A percentile compares a stretch with the other conserved stretches of the same genome.
Evolutionary conservation across 2,797 vertebrate genomes (phyloP).

Genomic region (Lutjanus argentimaculatus): DNA sequence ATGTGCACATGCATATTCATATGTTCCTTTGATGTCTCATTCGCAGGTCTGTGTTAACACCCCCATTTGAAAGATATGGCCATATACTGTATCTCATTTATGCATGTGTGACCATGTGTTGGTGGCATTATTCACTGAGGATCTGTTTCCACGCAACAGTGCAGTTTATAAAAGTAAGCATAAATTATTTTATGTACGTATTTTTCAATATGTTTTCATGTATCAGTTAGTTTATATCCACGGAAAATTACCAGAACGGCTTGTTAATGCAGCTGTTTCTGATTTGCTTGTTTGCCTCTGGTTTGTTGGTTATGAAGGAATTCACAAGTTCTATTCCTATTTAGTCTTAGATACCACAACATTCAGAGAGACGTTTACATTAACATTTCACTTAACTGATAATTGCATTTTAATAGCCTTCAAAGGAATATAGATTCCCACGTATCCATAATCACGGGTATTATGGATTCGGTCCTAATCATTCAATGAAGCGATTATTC

Average conservation of each 20-base stretch:
- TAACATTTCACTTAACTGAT: neutral
- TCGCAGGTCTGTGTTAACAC: constrained; percentile 48
- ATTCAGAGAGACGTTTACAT: neutral
- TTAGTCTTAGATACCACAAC: neutral
- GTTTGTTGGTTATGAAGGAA: constrained; percentile 1
- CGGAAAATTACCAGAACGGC: constrained; percentile 4
- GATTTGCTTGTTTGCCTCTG: neutral
- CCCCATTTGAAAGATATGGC: constrained; percentile 48
- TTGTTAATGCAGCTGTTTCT: constrained; percentile 2
- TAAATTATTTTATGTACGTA: neutral
- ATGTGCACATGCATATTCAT: constrained; percentile 74
- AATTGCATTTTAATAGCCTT: neutral
- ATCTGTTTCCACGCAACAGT: neutral
- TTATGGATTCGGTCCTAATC: constrained; percentile 22
- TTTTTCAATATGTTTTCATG: constrained; percentile 4
- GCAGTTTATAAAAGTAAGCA: neutral
- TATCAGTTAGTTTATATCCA: neutral
- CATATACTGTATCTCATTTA: constrained; percentile 40
- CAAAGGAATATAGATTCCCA: neutral
- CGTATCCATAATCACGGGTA: neutral
- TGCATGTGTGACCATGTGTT: constrained; percentile 25
- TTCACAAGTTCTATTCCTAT: neutral
- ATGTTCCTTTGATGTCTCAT: constrained; percentile 59
- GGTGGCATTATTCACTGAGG: constrained; percentile 6
- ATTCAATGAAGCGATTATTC: constrained; percentile 47